These are phyloP conservation scores for Nomada lathburiana DNA, from an alignment of 2,888 invertebrate genomes.

Conservation along the genomic window DNA sequence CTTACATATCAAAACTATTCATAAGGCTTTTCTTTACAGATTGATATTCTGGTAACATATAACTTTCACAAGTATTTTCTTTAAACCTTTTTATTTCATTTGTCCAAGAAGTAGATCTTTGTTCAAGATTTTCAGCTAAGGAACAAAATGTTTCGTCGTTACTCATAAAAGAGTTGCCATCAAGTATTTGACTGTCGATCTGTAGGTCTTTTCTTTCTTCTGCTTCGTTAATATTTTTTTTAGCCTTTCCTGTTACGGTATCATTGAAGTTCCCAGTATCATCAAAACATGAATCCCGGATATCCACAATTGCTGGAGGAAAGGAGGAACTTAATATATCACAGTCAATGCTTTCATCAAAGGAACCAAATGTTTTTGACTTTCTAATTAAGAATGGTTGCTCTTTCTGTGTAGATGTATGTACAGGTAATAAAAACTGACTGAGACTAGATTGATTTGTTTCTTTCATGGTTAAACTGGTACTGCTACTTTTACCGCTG, in stretches of 20 bases:
- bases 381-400: neutral
- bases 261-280: no score
- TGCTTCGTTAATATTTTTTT: neutral
- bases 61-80: neutral
- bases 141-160: conserved; percentile 54
- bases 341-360: neutral
- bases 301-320: neutral
- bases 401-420: conserved; percentile 8
- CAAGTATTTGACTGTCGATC: neutral
- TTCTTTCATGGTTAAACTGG: neutral
- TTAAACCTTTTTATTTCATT: neutral
- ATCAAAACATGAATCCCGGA: neutral
- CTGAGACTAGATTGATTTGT: neutral
- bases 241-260: neutral
- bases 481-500: neutral
- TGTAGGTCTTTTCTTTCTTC: neutral
- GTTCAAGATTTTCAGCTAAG: conserved; percentile 24
- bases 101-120: neutral
- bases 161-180: neutral
- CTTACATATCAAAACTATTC: conserved; percentile 52
- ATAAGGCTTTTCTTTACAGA: conserved; percentile 27
- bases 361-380: neutral
- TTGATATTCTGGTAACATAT: conserved; percentile 6
- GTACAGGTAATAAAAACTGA: neutral
- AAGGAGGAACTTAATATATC: neutral